Percentiles rank a stretch among this genome's conserved stretches.
Conservation (phyloP, 2,888 invertebrate genomes). For the Penaeus monodon region DNA sequence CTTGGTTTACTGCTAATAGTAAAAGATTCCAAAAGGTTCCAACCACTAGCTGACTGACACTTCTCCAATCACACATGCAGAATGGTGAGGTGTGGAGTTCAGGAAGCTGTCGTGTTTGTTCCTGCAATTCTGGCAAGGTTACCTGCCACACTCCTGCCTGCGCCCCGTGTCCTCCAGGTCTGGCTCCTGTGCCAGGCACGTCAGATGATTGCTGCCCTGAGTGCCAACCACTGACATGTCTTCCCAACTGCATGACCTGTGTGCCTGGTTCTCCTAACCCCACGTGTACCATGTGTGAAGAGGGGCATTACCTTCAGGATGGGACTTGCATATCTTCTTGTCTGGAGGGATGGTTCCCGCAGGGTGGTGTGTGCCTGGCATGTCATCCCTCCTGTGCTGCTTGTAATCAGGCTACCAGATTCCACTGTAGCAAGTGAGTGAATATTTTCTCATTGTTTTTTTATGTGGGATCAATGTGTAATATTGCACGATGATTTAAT, state of each 20-base stretch:
- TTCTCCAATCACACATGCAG: conserved; percentile 22
- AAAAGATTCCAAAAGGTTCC: no score
- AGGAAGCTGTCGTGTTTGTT: conserved; percentile 60
- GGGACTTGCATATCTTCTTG: conserved; percentile 50
- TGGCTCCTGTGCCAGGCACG: conserved; percentile 24
- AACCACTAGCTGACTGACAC: no score
- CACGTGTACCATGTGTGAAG: conserved; percentile 41
- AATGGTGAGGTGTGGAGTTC: conserved; percentile 60
- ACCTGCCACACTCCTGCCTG: conserved; percentile 58
- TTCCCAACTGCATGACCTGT: conserved; percentile 47
- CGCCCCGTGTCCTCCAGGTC: conserved; percentile 54
- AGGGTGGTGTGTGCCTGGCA: conserved; percentile 34
- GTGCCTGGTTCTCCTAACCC: conserved; percentile 10
- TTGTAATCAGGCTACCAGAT: conserved; percentile 53
- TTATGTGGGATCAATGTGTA: not conserved
- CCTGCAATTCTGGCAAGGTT: conserved; percentile 51
- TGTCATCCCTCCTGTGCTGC: conserved; percentile 54
- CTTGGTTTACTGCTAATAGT: not conserved
- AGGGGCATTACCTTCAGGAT: conserved; percentile 46
- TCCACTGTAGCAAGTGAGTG: conserved; percentile 62
- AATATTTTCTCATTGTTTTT: conserved; percentile 2
- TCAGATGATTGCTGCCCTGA: conserved; percentile 53
- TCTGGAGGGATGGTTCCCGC: conserved; percentile 32
- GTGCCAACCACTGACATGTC: conserved; percentile 55
- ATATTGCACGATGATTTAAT: not conserved